Evolutionary conservation across 2,888 invertebrate species (phyloP).

Genomic region (Pinctada fucata): DNA sequence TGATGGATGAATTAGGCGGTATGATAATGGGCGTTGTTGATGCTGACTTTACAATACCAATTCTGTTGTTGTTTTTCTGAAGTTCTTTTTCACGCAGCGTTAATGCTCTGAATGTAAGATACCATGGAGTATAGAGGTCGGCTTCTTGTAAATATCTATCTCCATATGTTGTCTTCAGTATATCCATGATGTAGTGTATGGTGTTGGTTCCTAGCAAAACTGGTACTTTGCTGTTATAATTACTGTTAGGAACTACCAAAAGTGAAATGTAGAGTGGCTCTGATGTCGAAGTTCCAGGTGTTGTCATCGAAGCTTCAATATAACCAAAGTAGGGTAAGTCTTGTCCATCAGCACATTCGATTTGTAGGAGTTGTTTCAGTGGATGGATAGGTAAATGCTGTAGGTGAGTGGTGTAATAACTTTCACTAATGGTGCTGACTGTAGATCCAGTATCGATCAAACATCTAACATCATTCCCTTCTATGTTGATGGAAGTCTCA

Average conservation of each 20-base stretch:
- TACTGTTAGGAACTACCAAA: conserved; percentile 37
- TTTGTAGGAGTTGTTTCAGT: conserved; percentile 31
- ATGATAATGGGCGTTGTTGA: conserved; percentile 14
- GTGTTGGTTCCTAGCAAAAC: conserved; percentile 43
- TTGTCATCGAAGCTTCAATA: conserved; percentile 22
- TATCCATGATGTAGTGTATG: conserved; percentile 23
- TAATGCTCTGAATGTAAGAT: conserved; percentile 27
- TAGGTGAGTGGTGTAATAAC: conserved; percentile 17
- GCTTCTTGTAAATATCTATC: conserved; percentile 42
- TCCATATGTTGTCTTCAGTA: conserved; percentile 32
- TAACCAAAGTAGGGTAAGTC: conserved; percentile 41
- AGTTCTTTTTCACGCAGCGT: conserved; percentile 28
- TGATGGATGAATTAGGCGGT: conserved; percentile 24
- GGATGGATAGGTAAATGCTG: too few species aligned
- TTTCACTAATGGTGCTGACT: background rate
- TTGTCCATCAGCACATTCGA: conserved; percentile 45
- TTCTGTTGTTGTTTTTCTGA: conserved; percentile 21
- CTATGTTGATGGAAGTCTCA: conserved; percentile 8
- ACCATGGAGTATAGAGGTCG: conserved; percentile 33
- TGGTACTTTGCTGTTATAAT: conserved; percentile 31
- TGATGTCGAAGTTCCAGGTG: conserved; percentile 13
- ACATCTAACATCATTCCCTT: background rate
- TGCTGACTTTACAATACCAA: conserved; percentile 37
- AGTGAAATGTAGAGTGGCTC: conserved; percentile 24
- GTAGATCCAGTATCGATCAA: conserved; percentile 14